phyloP scores from a whole-genome alignment of 2,888 invertebrate species.

The Cataglyphis rosenhaueri region DNA sequence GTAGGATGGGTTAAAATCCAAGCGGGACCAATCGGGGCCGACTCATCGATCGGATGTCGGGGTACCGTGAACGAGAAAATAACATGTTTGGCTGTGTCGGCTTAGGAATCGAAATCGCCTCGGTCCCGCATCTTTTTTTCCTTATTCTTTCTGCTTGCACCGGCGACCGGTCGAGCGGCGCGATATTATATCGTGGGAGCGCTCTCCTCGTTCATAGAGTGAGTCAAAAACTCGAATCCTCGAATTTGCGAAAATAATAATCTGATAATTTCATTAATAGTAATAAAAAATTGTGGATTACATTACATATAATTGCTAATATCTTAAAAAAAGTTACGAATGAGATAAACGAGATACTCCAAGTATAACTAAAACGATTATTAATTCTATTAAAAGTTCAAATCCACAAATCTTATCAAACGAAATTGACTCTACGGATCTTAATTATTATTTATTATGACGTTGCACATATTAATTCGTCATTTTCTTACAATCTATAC shows the following conservation, averaged over 20 bases:
- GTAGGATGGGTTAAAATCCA: conserved; percentile 79
- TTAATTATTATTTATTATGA: neutral
- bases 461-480: neutral
- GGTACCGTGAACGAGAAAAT: conserved; percentile 75
- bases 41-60: conserved; percentile 77
- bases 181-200: conserved; percentile 29
- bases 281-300: neutral
- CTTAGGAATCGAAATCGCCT: conserved; percentile 62
- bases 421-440: neutral
- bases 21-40: conserved; percentile 77
- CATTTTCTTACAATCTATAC: neutral
- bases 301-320: neutral
- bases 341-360: neutral
- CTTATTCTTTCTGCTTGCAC: neutral
- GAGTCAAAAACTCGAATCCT: neutral
- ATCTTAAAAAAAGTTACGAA: neutral
- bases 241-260: neutral
- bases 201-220: neutral
- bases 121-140: conserved; percentile 9
- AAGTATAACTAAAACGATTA: neutral
- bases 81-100: conserved; percentile 78
- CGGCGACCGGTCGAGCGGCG: neutral
- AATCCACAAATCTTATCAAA: neutral
- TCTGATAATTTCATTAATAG: neutral
- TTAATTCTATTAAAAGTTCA: neutral